Percentiles rank a stretch among this genome's conserved stretches.
Evolutionary conservation across 2,888 invertebrate species (phyloP).

Genomic region (Pherbina coryleti): DNA sequence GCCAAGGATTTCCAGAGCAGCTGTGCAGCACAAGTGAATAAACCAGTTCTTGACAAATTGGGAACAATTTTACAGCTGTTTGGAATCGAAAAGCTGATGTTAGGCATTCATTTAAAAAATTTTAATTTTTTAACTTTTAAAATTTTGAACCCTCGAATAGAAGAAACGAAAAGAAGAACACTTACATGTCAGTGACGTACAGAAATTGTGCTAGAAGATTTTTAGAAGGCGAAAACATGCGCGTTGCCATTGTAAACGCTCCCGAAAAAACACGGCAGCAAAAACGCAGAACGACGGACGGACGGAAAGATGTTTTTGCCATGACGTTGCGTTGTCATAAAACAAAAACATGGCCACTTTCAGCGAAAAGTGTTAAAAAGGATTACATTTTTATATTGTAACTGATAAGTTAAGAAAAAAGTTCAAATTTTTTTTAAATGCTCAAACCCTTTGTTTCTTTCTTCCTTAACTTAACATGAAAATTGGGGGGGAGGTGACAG

Average conservation of each 20-base stretch:
- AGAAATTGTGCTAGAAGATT: neutral
- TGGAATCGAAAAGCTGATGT: neutral
- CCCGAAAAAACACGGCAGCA: neutral
- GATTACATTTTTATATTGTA: no score
- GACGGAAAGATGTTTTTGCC: neutral
- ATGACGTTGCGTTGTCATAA: neutral
- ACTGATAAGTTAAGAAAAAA: no score
- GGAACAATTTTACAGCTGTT: conserved; percentile 29
- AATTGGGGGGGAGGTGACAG: no score
- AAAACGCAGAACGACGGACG: neutral
- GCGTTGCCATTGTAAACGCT: neutral
- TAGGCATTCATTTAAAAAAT: neutral
- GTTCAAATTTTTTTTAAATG: no score
- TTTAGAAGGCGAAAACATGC: conserved; percentile 41
- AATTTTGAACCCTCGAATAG: neutral
- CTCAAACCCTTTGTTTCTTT: no score
- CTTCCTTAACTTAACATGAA: no score
- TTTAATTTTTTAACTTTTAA: neutral
- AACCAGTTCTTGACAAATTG: conserved; percentile 32
- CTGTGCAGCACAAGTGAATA: neutral
- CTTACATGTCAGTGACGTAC: neutral
- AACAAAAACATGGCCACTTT: neutral
- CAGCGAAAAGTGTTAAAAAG: neutral
- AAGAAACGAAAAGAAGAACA: neutral
- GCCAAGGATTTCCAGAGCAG: neutral